phyloP scores from a whole-genome alignment of 2,797 vertebrate genomes.

The Cuniculus paca region DNA sequence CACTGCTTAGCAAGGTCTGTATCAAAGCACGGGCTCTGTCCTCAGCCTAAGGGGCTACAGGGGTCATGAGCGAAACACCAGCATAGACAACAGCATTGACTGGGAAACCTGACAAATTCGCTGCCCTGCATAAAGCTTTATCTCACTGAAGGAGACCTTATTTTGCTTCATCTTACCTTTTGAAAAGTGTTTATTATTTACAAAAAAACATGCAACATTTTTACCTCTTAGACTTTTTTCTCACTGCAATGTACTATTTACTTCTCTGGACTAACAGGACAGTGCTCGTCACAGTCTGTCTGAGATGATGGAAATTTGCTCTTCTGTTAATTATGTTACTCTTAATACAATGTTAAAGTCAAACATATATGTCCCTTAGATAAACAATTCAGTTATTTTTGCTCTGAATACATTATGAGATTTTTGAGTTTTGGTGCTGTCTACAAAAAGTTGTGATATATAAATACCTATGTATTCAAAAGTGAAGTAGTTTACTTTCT shows the following conservation, averaged over 20 bases:
- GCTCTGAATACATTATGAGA: constrained; percentile 25
- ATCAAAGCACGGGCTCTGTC: background rate
- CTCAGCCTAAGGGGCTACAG: background rate
- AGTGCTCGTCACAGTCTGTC: background rate
- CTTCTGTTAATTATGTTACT: constrained; percentile 22
- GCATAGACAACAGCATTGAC: background rate
- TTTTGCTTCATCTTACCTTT: constrained; percentile 11
- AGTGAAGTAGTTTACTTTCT: background rate
- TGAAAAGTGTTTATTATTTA: background rate
- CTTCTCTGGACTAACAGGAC: background rate
- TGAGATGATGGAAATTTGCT: background rate
- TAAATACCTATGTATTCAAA: background rate
- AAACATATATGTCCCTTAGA: constrained; percentile 5
- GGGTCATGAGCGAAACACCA: background rate
- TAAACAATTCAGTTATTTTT: constrained; percentile 48
- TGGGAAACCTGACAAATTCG: background rate
- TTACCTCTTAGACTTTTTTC: constrained; percentile 30
- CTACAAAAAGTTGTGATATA: background rate
- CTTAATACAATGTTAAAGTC: constrained; percentile 16
- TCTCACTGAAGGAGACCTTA: background rate
- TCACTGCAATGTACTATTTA: background rate
- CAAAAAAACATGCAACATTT: background rate
- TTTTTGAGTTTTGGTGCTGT: background rate
- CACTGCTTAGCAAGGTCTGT: background rate
- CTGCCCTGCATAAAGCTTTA: background rate